Evolutionary conservation across 2,888 invertebrate species (phyloP).

Genomic region (Trilocha varians): DNA sequence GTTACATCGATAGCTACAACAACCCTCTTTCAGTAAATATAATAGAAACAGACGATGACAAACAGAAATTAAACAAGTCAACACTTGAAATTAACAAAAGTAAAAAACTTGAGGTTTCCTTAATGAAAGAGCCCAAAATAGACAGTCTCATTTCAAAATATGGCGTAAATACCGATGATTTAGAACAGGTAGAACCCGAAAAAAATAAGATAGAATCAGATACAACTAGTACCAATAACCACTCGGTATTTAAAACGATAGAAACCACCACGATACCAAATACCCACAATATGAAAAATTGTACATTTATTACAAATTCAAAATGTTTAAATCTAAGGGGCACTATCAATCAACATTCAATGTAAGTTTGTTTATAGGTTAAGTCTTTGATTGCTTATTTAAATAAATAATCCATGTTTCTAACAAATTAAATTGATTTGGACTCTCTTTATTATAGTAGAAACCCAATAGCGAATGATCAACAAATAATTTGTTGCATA

Average conservation of each 20-base stretch:
- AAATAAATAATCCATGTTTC: background rate
- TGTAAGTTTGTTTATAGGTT: constrained; percentile 15
- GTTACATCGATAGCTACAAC: background rate
- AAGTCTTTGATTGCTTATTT: background rate
- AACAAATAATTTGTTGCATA: constrained; percentile 37
- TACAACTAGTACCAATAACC: too few relatives aligned
- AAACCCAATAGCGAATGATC: constrained; percentile 12
- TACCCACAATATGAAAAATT: background rate
- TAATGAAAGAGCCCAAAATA: background rate
- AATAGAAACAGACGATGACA: background rate
- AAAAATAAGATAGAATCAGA: too few relatives aligned
- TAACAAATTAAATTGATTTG: too few relatives aligned
- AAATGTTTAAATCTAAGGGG: background rate
- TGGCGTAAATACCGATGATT: background rate
- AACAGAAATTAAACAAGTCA: background rate
- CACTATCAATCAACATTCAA: background rate
- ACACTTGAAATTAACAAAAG: background rate
- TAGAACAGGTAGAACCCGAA: background rate
- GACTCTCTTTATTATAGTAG: constrained; percentile 15
- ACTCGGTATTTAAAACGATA: too few relatives aligned
- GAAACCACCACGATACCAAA: too few relatives aligned
- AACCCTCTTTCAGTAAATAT: background rate
- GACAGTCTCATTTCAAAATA: background rate
- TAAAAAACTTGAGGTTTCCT: background rate
- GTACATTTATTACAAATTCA: background rate